Base-by-base conservation (phyloP, 1,140 invertebrate species). In the Oryctes rhinoceros region DNA sequence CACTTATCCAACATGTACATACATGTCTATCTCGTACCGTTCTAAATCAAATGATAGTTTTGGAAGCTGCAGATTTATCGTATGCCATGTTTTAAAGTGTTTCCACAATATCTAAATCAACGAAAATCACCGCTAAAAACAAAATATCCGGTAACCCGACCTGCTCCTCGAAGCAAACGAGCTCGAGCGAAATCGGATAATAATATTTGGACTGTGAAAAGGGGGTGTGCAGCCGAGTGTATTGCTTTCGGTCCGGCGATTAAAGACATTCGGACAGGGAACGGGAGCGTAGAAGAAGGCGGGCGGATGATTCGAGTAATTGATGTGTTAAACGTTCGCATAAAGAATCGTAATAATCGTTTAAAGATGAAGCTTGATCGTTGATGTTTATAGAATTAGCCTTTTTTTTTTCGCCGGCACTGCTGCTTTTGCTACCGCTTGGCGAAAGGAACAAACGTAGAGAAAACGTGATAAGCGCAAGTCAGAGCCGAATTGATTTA, bases 171-270 rank as follows among this genome's bases (percentile, higher is more conserved):
- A 59, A 59, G 53, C 53, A 59, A 18, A 15, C 15, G 15, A 59
- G 39, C 53, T 59, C 53, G 65, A 37, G 53, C 65, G 65, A 71
- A 71, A 71, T 71, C 24, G 65, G 65, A 71, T 71, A 37, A 71
- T 71, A 37, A 71, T 71, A 71, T 71, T 71, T 71, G 65, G 65
- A 71, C 65, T 71, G 65, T 71, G 65, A 71, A 71, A 71, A 71
- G 65, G 65, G 65, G 65, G 24, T 71, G 65, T 37, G 65, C 65
- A 71, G 24, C 65, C 24, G 65, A 71, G 65, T 37, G 65, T 71
- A 35, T 37, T 37, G 65, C 24, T 71, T 71, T 37, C 65, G 65
- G 65, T 71, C 65, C 65, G 35, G 24, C 20, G 65, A 71, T 71
- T 71, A 71, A 71, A 71, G 65, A 71, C 65, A 71, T 71, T 71